Percentiles rank a stretch among this genome's conserved stretches.
Evolutionary conservation across 1,140 invertebrate species (phyloP).

Genomic region (Aphelenchoides besseyi): DNA sequence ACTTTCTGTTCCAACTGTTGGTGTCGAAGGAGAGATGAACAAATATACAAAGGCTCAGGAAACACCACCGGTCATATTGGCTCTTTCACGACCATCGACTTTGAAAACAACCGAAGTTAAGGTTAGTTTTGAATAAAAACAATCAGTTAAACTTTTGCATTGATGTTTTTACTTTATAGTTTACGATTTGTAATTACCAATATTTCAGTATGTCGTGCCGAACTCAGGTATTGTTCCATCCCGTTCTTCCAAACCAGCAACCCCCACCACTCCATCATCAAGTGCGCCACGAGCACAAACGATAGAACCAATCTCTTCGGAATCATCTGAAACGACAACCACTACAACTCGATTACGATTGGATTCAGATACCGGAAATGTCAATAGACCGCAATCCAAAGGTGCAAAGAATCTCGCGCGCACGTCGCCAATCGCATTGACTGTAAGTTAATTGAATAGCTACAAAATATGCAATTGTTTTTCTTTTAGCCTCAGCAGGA

Average conservation of each 20-base stretch:
- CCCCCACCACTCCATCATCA: not conserved
- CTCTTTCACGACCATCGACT: not conserved
- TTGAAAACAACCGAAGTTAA: slow-evolving; percentile 9
- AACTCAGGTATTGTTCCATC: not conserved
- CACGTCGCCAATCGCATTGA: not conserved
- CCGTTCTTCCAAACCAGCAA: not conserved
- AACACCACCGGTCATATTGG: slow-evolving; percentile 16
- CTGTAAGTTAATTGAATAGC: not conserved
- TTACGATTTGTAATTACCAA: not conserved
- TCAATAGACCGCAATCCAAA: not conserved
- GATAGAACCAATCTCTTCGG: not conserved
- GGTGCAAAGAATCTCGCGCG: not conserved
- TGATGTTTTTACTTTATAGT: not conserved
- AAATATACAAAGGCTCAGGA: not conserved
- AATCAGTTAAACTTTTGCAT: not conserved
- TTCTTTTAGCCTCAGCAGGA: slow-evolving; percentile 9
- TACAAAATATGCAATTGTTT: not conserved
- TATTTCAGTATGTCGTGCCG: no score
- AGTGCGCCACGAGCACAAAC: not conserved
- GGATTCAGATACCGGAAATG: not conserved
- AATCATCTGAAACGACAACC: not conserved
- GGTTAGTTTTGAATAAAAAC: slow-evolving; percentile 1
- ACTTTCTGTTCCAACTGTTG: not conserved
- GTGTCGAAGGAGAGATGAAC: not conserved
- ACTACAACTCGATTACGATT: not conserved